Base-by-base conservation (phyloP, 2,113 vertebrate genomes). In the Redunca redunca region DNA sequence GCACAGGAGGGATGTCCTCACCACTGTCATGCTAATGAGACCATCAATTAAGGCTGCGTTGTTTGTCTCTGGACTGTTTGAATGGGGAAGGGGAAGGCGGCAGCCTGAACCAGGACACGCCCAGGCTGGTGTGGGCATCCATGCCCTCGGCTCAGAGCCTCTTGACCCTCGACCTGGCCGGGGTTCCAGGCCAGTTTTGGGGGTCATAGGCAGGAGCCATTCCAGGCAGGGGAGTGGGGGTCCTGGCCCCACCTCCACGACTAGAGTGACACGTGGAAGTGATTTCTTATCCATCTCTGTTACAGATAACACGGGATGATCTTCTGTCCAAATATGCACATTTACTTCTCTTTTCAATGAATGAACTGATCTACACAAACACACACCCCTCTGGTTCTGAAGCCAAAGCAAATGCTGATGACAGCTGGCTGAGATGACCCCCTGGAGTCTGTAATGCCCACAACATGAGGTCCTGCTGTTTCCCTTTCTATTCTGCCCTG, bases 1-100 rank as follows among this genome's bases (percentile, higher is more conserved):
- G 10, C 36, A 23, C 60, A 40, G 60, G 21, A 67, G 52, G n/a
- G 23, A 30, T 0, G 5, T 23, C 62, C 2, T 53, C 26, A 3
- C 46, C 1, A 1, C 52, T 2, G 28, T 57, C 3, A 0, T 0
- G 0, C 64, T n/a, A 3, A 60, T 5, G 5, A 43, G 83, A 7
- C 77, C 7, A 0, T 48, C 40, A 62, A 11, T 82, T 26, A 84
- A 46, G 52, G 9, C 21, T 7, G 52, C 50, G 17, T 6, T 14
- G 40, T 52, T 30, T 67, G 83, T 53, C 60, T 89, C 48, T 16
- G 58, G 46, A 67, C 92, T 81, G 28, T 58, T 33, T n/a, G 12
- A 14, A 55, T 8, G 57, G 88, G 28, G 55, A 91, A 14, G 33
- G 19, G n/a, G 19, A 58, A 21, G 23, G 40, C 21, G 36, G 33